These are phyloP conservation scores for Drosophila tanythrix DNA, from an alignment of 2,888 invertebrate species.

Conservation along the genomic window DNA sequence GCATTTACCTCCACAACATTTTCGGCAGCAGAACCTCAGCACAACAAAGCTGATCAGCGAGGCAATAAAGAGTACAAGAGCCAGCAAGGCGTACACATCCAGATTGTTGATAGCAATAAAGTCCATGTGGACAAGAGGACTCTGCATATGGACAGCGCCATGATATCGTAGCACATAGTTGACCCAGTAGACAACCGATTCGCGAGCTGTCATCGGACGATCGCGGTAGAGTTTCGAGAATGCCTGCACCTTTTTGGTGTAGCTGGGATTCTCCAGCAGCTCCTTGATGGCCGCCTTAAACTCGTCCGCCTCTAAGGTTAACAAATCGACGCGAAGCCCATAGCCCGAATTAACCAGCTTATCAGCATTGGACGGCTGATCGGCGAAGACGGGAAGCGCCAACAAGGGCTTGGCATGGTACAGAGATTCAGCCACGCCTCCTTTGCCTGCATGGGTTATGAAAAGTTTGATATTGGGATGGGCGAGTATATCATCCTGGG, in stretches of 20 bases:
- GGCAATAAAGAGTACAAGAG: constrained; percentile 41
- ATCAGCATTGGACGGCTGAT: constrained; percentile 80
- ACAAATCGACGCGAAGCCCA: constrained; percentile 68
- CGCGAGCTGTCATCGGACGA: constrained; percentile 86
- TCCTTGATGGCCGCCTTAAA: constrained; percentile 68
- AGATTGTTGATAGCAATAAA: constrained; percentile 85
- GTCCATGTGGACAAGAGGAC: constrained; percentile 85
- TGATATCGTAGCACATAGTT: constrained; percentile 87
- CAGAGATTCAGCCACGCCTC: constrained; percentile 88
- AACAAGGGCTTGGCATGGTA: constrained; percentile 87
- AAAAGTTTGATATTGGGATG: constrained; percentile 87
- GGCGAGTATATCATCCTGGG: constrained; percentile 88
- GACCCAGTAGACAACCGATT: constrained; percentile 87
- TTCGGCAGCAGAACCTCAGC: constrained; percentile 54
- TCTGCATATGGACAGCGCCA: constrained; percentile 86
- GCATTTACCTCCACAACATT: constrained; percentile 45
- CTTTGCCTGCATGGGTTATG: constrained; percentile 89
- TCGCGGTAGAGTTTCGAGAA: constrained; percentile 86
- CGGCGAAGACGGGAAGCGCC: constrained; percentile 82
- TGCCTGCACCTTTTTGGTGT: constrained; percentile 79
- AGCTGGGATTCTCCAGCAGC: constrained; percentile 73
- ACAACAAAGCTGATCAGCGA: constrained; percentile 41
- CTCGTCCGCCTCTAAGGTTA: constrained; percentile 52
- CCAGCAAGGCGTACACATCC: constrained; percentile 83
- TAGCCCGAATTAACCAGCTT: constrained; percentile 71